Base-by-base conservation (phyloP, 2,888 invertebrate genomes). In the Atrina japonica region DNA sequence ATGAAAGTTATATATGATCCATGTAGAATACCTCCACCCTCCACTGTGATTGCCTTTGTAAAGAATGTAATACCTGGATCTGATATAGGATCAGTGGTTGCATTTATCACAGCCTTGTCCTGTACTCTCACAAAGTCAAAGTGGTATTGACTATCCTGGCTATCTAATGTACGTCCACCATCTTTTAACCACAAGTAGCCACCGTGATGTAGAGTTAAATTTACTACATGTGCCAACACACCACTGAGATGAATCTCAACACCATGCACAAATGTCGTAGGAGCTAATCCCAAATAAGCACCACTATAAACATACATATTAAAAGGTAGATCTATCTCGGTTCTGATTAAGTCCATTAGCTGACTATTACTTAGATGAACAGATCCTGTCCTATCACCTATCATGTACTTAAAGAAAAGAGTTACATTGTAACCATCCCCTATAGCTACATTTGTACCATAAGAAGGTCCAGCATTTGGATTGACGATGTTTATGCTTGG, bases 371-470 rank as follows among this genome's bases (percentile, higher is more conserved):
- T 81, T 1, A 86, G 70, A 70, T 86, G 86, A 0, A 86, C 80
- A 16, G 84, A 69, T 0, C 86, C 86, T 11, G 81, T 84, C 18
- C 85, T 67, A 63, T 86, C 86, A 11, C 86, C 86, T 35, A 86
- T 86, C 86, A 85, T 86, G 73, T 83, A 84, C 56, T 81, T 84
- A 70, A 85, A 86, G 75, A 83, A 83, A 27, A 86, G 59, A 0
- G 79, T 78, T 14, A 85, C 77, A 63, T 81, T 76, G 50, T 73
- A 78, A 25, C 71, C 52, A 27, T 21, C 41, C 21, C 61, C 53
- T 11, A 61, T 50, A 23, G 70, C 55, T 2, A 73, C 60, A 30
- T 59, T 70, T 5, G 55, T 53, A n/a, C 60, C 67, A 3, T 68
- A 47, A 47, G 67, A 73, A 0, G 70, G 61, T 56, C 60, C 41